These are phyloP conservation scores for Protaetia brevitarsis DNA, from an alignment of 1,140 invertebrate species.

Conservation along the genomic window DNA sequence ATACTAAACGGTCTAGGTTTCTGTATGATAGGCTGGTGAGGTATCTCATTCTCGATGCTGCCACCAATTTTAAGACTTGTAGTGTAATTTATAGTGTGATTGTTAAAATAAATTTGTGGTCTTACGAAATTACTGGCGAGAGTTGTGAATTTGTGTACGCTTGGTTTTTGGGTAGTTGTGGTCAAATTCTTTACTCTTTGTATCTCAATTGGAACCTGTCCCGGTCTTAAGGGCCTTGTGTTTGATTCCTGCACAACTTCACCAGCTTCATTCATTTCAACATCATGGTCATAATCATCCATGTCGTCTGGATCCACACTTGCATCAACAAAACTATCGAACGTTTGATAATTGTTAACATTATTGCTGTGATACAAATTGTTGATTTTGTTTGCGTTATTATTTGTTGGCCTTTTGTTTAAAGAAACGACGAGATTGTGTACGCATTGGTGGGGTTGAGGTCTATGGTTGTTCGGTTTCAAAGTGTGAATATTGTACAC, in stretches of 20 bases:
- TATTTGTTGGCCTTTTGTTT: background rate
- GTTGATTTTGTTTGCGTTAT: background rate
- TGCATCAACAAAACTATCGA: background rate
- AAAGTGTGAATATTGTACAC: background rate
- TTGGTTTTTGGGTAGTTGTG: slow-evolving; percentile 28
- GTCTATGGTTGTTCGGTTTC: background rate
- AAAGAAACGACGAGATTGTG: background rate
- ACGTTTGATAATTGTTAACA: slow-evolving; percentile 25
- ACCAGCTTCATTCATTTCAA: slow-evolving; percentile 48
- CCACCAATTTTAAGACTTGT: background rate
- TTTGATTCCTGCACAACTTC: slow-evolving; percentile 53
- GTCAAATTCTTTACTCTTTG: slow-evolving; percentile 28
- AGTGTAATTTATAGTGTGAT: background rate
- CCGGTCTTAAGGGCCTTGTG: slow-evolving; percentile 48
- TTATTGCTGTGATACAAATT: background rate
- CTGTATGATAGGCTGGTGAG: slow-evolving; percentile 28
- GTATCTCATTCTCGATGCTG: background rate
- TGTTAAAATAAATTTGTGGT: background rate
- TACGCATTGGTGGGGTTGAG: background rate
- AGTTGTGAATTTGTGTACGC: background rate
- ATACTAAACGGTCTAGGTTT: slow-evolving; percentile 31
- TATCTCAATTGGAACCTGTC: slow-evolving; percentile 48
- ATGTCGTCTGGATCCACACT: slow-evolving; percentile 27
- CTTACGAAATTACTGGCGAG: background rate
- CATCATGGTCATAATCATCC: slow-evolving; percentile 34